phyloP scores from a whole-genome alignment of 1,140 invertebrate species.

The Nymphalis io region DNA sequence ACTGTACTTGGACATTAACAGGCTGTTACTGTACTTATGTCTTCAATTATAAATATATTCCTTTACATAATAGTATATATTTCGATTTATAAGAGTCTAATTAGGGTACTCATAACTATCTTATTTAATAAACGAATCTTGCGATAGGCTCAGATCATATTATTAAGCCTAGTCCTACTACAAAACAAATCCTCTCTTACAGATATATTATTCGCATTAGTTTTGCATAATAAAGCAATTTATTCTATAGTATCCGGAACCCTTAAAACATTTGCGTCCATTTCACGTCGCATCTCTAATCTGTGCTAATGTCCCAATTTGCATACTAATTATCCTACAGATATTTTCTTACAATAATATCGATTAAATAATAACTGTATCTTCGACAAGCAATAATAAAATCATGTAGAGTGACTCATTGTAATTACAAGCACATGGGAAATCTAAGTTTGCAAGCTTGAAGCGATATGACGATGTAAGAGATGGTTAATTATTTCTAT shows the following conservation, averaged over 20 bases:
- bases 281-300: constrained; percentile 31
- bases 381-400: too few relatives aligned
- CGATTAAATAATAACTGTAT: not conserved
- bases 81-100: too few relatives aligned
- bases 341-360: not conserved
- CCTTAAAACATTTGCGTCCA: constrained; percentile 19
- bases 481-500: too few relatives aligned
- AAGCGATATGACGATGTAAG: too few relatives aligned
- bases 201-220: constrained; percentile 26
- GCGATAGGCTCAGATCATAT: not conserved
- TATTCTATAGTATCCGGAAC: constrained; percentile 25
- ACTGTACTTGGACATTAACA: too few relatives aligned
- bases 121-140: not conserved
- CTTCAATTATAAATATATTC: too few relatives aligned
- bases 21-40: too few relatives aligned
- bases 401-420: too few relatives aligned
- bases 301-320: constrained; percentile 40
- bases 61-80: too few relatives aligned
- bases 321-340: constrained; percentile 30
- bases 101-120: not conserved
- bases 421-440: too few relatives aligned
- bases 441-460: too few relatives aligned
- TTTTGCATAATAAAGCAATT: constrained; percentile 43
- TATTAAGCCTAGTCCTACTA: constrained; percentile 11
- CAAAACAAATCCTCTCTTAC: not conserved